Evolutionary conservation across 2,797 vertebrate genomes (phyloP), one percentile per base, ranked within the genome.

Genomic region (Schizopygopsis pylzovi): DNA sequence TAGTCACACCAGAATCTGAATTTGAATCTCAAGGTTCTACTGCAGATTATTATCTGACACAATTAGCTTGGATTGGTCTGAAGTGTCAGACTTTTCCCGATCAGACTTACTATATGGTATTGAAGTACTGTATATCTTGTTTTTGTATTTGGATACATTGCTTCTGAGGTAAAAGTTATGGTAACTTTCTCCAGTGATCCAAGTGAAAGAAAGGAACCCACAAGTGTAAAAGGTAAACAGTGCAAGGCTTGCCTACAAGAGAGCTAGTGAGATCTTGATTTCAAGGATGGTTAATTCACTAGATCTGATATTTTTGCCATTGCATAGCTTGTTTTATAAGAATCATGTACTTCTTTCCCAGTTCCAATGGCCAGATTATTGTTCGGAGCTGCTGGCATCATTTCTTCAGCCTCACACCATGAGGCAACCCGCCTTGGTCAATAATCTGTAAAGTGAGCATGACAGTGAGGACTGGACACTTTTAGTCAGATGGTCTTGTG

Each of bases 301-400:
- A 63, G 18, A 39, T 20, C 4, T 65, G 43, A 83, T 56, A 28
- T 45, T 79, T 61, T 49, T 28, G 37, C 45, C 45, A 67, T 88
- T 86, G 84, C 81, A 86, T 75, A 83, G 80, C 18, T 88, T 76
- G 68, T 47, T 70, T 25, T 77, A 22, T n/a, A 77, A 81, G 25
- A 68, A 56, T 54, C 0, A 45, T 43, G 59, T 28, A n/a, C 16
- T 33, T 79, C 6, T 81, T 56, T 41, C 52, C 6, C 20, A 59
- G 16, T 65, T 67, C 20, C 54, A 65, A 82, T 13, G 16, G 82
- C 41, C 79, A 79, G 78, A 78, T 61, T 80, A 70, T 68, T 88
- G 47, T 79, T 82, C 67, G 47, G 45, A 75, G 63, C 68, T 41
- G 65, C 41, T 80, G 67, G 56, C 41, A 78, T 65, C 12, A 7